Evolutionary conservation across 2,888 invertebrate genomes (phyloP), one percentile per base, ranked within the genome.

Genomic region (Trimorus sp.): DNA sequence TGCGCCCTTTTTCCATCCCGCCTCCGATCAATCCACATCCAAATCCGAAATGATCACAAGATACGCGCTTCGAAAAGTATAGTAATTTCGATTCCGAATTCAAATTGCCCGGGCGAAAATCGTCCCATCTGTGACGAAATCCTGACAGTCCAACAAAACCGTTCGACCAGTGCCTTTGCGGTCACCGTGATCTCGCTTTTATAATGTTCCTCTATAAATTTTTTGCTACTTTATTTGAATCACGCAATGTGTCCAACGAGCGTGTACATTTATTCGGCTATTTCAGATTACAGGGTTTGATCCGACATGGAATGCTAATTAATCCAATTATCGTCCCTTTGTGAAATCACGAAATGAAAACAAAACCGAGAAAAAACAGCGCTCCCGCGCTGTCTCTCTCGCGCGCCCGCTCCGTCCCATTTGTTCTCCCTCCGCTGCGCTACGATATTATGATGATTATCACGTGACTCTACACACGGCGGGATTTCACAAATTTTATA

Each of bases 241-340:
- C 81, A 77, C 77, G 81, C 81, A 74, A 82, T 73, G 59, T 69
- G 71, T 71, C 76, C 74, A 78, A 66, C 70, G 60, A 78, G 63
- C 77, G 71, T 79, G 71, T 76, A 79, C 81, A 77, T 82, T 82
- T 77, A 77, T 82, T 82, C 81, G 82, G 75, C 79, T 71, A 76
- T 82, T 79, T 68, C 78, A 86, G 87, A 88, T 89, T 88, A 87
- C 86, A 88, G 88, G 87, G 84, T 84, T 86, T 87, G 84, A 85
- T 86, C 86, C 85, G 81, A 79, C 85, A 82, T 84, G 82, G 84
- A 86, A 87, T 83, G 86, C 82, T 89, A 89, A 90, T 90, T 90
- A 90, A 90, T 89, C 89, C 88, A 89, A 90, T 90, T 90, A 90
- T 87, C 87, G 86, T 81, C 84, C 85, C 83, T 84, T 84, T 84